Evolutionary conservation across 2,888 invertebrate species (phyloP), one percentile per base, ranked within the genome.

Genomic region (Spodoptera picta): DNA sequence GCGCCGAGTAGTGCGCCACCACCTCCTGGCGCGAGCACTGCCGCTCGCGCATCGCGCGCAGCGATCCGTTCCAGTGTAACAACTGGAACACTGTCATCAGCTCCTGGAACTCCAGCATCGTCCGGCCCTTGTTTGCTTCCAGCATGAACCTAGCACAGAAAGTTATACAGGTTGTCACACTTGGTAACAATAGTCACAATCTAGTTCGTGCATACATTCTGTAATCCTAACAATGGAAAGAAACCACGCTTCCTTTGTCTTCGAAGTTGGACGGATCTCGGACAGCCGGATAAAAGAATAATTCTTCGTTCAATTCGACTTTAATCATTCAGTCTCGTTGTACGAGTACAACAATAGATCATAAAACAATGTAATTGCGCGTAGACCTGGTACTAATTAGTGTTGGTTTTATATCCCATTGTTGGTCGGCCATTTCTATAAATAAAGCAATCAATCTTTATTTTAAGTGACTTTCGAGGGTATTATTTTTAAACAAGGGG

Each of bases 41-140:
- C 49, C 98, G 96, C 90, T 99, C 98, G 51, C 98, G 95, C 98
- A 99, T 98, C 49, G 98, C 98, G 82, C 98, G 98, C 81, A 99
- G 92, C 77, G 98, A 98, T n/a, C 99, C 99, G 90, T 99, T 99
- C 99, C 99, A 99, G 92, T 99, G 99, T 57, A 99, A 95, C 77
- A 99, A 95, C 93, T 99, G 98, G 93, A 99, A 99, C 52, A 99
- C 98, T n/a, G 98, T 99, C 99, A 99, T 99, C 83, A 99, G 94
- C 90, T 99, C 98, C 92, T 99, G 98, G 95, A 98, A 99, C 91
- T 99, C 98, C 75, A 99, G 95, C 98, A 99, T 98, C 57, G 98
- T 98, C 75, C 98, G 96, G 11, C 98, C 98, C 77, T 98, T 98
- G 91, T 97, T 98, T 42, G 96, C 96, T 92, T 96, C 96, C 78